Evolutionary conservation across 1,140 invertebrate species (phyloP), one percentile per base, ranked within the genome.

Genomic region (Drosophila sproati): DNA sequence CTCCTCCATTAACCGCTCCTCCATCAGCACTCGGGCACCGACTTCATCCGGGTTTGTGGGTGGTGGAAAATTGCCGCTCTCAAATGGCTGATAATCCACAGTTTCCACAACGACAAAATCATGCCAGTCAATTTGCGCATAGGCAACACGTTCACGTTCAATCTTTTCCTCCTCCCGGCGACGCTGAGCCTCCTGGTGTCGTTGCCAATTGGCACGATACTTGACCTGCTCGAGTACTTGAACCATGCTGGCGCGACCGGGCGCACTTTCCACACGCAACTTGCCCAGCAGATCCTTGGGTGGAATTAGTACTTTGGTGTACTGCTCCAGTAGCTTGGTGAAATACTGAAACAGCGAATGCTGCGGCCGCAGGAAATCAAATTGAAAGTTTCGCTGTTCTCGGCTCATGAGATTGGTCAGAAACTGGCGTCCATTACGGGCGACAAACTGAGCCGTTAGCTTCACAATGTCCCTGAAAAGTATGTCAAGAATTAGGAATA

Each of bases 51-150:
- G 98, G 34, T 97, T 99, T 0, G 98, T 99, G 0, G 98, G 98
- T 5, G 98, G 97, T 20, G 98, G 98, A 88, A 99, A 98, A 92
- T 97, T 97, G 31, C 98, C 98, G 7, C 96, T 96, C 93, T 99
- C 99, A 87, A 98, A 98, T 0, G 97, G 97, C 79, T 99, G 98
- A 93, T 99, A 99, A 93, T 99, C 99, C 0, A 99, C 98, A 0
- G 98, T 99, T 93, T 99, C 99, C 0, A 99, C 99, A 0, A 99
- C 98, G 2, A 99, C 98, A 94, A 99, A 99, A 93, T 99, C 98
- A 92, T 99, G 99, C 99, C 99, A 99, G 92, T 99, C 99, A 78
- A 99, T 99, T 87, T 98, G 97, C 3, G 98, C 98, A 92, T 99
- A 99, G 0, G 98, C 98, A 37, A 99, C 95, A 93, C 98, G 95